Conservation (phyloP, 1,140 invertebrate genomes). For the Hesperophylax magnus region DNA sequence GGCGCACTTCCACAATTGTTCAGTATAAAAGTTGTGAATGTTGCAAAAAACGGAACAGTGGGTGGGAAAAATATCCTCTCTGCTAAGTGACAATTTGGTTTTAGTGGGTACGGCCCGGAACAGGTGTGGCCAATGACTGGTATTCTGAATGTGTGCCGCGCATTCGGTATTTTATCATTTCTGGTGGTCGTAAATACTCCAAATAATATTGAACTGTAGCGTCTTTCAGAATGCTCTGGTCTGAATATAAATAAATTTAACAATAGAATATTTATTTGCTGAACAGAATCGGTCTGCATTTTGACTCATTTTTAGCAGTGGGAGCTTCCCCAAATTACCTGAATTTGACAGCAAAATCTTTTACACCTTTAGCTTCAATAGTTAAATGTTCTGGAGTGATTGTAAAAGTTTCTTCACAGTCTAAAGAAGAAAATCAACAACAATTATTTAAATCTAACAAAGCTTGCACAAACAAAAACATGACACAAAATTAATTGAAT, state of each 20-base stretch:
- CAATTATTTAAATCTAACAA: too few species aligned
- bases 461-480: too few species aligned
- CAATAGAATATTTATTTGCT: too few species aligned
- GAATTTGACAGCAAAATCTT: constrained; percentile 36
- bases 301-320: neutral
- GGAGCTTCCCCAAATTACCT: neutral
- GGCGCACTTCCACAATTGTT: neutral
- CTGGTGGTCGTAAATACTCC: neutral
- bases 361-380: constrained; percentile 13
- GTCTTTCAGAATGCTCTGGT: neutral
- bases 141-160: constrained; percentile 34
- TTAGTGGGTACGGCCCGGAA: neutral
- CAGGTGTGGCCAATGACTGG: constrained; percentile 33
- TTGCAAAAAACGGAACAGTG: constrained; percentile 23
- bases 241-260: neutral
- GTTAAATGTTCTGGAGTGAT: neutral
- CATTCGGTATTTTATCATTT: neutral
- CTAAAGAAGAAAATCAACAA: neutral
- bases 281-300: too few species aligned
- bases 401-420: constrained; percentile 7
- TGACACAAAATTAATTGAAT: too few species aligned
- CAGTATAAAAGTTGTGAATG: constrained; percentile 22
- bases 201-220: constrained; percentile 15
- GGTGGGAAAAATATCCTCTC: constrained; percentile 35
- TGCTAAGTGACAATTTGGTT: neutral